Conservation (phyloP, 2,113 vertebrate genomes). For the Pterocles orientalis region DNA sequence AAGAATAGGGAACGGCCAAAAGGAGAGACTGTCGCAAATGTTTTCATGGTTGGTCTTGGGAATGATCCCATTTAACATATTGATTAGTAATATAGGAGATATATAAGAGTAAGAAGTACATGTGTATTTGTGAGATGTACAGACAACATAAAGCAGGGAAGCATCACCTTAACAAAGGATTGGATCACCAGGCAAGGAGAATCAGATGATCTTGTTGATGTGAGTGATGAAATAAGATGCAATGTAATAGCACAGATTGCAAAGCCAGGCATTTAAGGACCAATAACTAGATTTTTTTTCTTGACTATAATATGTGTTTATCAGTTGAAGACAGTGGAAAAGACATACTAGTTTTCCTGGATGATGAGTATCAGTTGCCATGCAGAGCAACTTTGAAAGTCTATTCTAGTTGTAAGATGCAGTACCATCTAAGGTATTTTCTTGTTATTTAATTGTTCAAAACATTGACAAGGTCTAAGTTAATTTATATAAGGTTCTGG, state of each 20-base stretch:
- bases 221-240: fast-evolving
- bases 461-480: not conserved
- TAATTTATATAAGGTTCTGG: not conserved
- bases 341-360: not conserved
- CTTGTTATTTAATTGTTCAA: not conserved
- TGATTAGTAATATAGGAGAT: not conserved
- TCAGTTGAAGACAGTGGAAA: not conserved
- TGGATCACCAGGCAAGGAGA: not conserved
- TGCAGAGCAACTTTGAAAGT: not conserved
- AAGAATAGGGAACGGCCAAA: not conserved
- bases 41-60: not conserved
- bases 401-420: not conserved
- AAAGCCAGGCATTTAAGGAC: not conserved
- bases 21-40: not conserved
- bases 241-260: not conserved
- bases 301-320: not conserved
- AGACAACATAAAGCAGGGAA: not conserved
- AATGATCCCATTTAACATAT: not conserved
- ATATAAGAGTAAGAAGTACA: not conserved
- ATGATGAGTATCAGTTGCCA: not conserved
- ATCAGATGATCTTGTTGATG: not conserved
- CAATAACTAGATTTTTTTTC: not conserved
- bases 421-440: not conserved
- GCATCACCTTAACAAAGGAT: not conserved
- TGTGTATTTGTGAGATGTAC: not conserved